phyloP scores from a whole-genome alignment of 2,113 vertebrate species.

The Microtus pennsylvanicus region DNA sequence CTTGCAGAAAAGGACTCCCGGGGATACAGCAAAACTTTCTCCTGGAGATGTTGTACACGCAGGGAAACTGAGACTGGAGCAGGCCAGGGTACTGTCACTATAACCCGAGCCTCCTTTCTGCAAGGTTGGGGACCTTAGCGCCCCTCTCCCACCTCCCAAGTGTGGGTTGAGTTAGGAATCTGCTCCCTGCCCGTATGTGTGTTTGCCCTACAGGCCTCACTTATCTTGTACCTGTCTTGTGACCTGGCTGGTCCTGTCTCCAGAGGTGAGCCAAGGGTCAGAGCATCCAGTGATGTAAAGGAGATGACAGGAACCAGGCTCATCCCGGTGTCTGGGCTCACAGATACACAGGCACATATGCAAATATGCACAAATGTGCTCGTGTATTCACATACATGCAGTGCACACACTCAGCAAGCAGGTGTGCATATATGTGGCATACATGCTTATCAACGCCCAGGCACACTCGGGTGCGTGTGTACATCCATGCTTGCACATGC shows the following conservation, averaged over 20 bases:
- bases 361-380: rapidly evolving
- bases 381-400: too few relatives aligned
- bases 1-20: rapidly evolving
- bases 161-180: neutral
- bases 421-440: too few relatives aligned
- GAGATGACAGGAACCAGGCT: neutral
- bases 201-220: rapidly evolving
- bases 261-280: neutral
- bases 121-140: neutral
- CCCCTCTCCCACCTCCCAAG: rapidly evolving
- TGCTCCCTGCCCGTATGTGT: too few relatives aligned
- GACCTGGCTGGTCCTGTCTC: rapidly evolving
- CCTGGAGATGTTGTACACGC: rapidly evolving
- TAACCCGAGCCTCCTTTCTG: neutral
- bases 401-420: rapidly evolving
- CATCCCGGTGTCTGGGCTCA: too few relatives aligned
- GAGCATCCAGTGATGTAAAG: rapidly evolving
- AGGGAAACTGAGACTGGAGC: neutral
- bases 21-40: rapidly evolving
- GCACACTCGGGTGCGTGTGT: neutral
- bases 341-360: neutral
- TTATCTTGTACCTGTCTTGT: rapidly evolving
- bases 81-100: neutral
- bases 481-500: too few relatives aligned
- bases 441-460: too few relatives aligned